These are phyloP conservation scores for Malurus alboscapulatus DNA, from an alignment of 2,113 vertebrate species.

Conservation along the genomic window DNA sequence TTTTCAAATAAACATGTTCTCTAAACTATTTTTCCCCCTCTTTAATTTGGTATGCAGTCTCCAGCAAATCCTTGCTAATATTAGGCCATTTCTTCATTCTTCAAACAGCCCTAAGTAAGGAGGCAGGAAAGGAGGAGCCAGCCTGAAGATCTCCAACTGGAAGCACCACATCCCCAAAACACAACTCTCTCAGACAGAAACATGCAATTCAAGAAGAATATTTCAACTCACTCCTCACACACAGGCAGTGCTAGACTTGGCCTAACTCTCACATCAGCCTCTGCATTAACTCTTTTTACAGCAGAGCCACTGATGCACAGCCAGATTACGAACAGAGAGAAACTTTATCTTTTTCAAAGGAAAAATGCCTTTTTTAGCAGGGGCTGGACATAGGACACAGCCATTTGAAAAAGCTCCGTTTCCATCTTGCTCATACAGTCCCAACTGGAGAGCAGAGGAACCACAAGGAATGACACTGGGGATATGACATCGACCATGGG, in stretches of 20 bases:
- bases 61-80: neutral
- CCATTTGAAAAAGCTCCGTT: neutral
- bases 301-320: neutral
- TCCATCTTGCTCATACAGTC: neutral
- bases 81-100: neutral
- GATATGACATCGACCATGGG: accelerated
- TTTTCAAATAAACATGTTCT: neutral
- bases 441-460: neutral
- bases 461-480: neutral
- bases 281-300: neutral
- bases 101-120: neutral
- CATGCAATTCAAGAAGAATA: neutral
- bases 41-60: neutral
- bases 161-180: neutral
- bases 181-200: neutral
- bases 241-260: accelerated
- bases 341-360: neutral
- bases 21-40: neutral
- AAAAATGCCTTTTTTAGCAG: neutral
- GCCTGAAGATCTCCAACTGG: neutral
- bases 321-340: neutral
- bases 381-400: neutral
- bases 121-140: neutral
- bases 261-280: neutral
- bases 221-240: neutral